A percentile compares a stretch with the other conserved stretches of the same genome.
Conservation (phyloP, 2,888 invertebrate genomes). For the Oxytorus armatus region DNA sequence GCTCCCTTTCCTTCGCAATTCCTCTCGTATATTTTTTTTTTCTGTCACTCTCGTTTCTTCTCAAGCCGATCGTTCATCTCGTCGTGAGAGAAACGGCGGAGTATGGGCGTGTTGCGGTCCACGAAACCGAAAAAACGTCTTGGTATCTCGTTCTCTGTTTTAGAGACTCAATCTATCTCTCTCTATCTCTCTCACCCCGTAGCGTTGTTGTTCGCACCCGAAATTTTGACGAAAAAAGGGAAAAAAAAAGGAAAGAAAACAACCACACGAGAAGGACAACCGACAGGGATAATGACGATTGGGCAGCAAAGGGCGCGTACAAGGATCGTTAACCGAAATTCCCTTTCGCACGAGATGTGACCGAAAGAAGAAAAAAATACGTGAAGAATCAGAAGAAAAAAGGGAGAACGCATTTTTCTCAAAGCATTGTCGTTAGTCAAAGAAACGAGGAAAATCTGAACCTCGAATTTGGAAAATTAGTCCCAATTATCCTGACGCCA, state of each 20-base stretch:
- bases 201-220: conserved; percentile 43
- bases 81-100: conserved; percentile 15
- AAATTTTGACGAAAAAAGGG: no score
- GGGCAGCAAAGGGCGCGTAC: conserved; percentile 43
- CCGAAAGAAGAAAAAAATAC: conserved; percentile 31
- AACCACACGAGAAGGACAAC: conserved; percentile 66
- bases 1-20: conserved; percentile 42
- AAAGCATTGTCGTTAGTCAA: conserved; percentile 33
- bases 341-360: conserved; percentile 58
- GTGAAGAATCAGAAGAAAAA: conserved; percentile 49
- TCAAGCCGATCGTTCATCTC: conserved; percentile 49
- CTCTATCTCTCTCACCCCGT: conserved; percentile 21
- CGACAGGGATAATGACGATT: conserved; percentile 74
- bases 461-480: conserved; percentile 63
- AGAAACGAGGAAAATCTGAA: conserved; percentile 52
- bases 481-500: conserved; percentile 48
- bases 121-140: conserved; percentile 55
- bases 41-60: conserved; percentile 30
- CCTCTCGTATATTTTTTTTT: conserved; percentile 44
- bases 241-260: no score
- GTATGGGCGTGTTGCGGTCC: conserved; percentile 61
- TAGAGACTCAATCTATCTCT: conserved; percentile 20
- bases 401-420: conserved; percentile 59
- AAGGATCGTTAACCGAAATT: conserved; percentile 70
- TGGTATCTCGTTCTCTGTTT: conserved; percentile 22